Evolutionary conservation across 2,888 invertebrate species (phyloP).

Genomic region (Abrostola tripartita): DNA sequence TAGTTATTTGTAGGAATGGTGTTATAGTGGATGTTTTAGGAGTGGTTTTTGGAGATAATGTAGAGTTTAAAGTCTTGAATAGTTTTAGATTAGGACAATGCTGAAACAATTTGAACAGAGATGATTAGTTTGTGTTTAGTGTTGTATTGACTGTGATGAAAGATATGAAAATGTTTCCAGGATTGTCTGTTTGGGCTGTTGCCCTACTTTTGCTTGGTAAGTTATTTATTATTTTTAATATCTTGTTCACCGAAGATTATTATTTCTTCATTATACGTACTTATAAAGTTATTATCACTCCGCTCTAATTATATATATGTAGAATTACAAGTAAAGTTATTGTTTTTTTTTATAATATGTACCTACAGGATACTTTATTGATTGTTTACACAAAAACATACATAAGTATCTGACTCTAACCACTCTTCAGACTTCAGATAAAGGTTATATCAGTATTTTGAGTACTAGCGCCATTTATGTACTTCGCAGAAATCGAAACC

Average conservation of each 20-base stretch:
- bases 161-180: conserved; percentile 59
- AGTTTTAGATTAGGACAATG: conserved; percentile 24
- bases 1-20: neutral
- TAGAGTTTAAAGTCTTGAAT: conserved; percentile 10
- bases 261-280: too few species aligned
- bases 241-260: neutral
- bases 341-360: too few species aligned
- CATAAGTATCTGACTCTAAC: too few species aligned
- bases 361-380: too few species aligned
- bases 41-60: conserved; percentile 14
- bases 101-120: conserved; percentile 10
- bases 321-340: too few species aligned
- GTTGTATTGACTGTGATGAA: conserved; percentile 32
- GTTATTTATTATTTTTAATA: conserved; percentile 25
- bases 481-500: too few species aligned
- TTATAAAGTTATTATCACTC: too few species aligned
- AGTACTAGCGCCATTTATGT: too few species aligned
- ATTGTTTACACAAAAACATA: too few species aligned
- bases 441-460: too few species aligned
- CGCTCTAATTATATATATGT: too few species aligned
- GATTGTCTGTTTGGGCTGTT: conserved; percentile 56
- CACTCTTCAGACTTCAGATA: too few species aligned
- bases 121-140: conserved; percentile 32
- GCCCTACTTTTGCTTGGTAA: conserved; percentile 65
- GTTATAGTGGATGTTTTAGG: conserved; percentile 9